Base-by-base conservation (phyloP, 2,113 vertebrate genomes). In the Ahaetulla prasina region DNA sequence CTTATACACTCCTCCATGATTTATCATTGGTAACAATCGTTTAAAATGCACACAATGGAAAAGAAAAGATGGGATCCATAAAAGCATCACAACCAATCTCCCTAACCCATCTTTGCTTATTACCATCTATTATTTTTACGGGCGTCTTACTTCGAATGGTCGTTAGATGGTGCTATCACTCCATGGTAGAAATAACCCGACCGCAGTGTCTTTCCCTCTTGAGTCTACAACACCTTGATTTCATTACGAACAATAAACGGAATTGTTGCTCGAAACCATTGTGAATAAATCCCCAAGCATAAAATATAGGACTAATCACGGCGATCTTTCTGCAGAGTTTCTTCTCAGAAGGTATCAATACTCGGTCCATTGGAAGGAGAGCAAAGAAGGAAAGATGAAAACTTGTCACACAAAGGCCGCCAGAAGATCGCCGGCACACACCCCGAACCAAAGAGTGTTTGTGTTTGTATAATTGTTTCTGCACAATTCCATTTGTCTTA, bases 101-200 rank as follows among this genome's bases (percentile, higher is more conserved):
- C 1, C 43, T 90, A 88, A 47, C 35, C 52, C 3, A 90, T 93
- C 92, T 91, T 87, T 85, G 74, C 43, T 63, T 43, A 63, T 53
- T 85, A 1, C 2, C 4, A 0, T 11, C 4, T 2, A 9, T 8
- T 0, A 8, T 6, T 27, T 0, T 47, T 74, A 22, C 52, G 23
- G 86, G n/a, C 60, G 91, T 92, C 89, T 53, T 91, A 85, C 49
- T 1, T 88, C 45, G 0, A 0, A 0, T 0, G 0, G 0, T 97
- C 99, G 94, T 98, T 97, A 98, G 99, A 98, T 98, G 99, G 98
- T 96, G 97, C 80, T 97, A 91, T 96, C 97, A 98, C 98, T 99
- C 99, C 98, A 99, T 93, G 96, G 0, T 95, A 93, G 95, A 96
- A 91, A 89, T 90, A 53, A 20, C 88, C 35, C 4, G 1, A 0